Base-by-base conservation (phyloP, 2,797 vertebrate species). In the Coreius guichenoti region DNA sequence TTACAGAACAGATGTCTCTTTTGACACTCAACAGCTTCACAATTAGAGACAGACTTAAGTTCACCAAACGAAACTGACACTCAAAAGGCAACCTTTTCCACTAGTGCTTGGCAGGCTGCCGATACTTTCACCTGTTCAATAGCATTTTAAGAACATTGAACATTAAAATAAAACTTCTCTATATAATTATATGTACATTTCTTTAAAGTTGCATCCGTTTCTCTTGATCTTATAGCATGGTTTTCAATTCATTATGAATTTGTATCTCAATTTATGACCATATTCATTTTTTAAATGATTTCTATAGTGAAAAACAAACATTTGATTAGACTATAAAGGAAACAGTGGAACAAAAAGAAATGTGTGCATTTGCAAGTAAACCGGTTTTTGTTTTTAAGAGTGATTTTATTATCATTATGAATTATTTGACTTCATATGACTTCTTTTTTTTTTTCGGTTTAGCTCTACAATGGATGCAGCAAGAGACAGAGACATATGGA, bases 121-220 rank as follows among this genome's bases (percentile, higher is more conserved):
- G 47, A 85, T 81, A 65, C 75, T 73, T 75, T 72, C 12, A 84
- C 58, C 47, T 82, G 56, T 88, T 82, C 80, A 83, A 85, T 72
- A 85, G 81, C 85, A 83, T 87, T 81, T 89, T 65, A 86, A 88
- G 79, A 78, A 85, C 84, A 79, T 39, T 84, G 68, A 85, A 85
- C 83, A 85, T 80, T 89, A 87, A 88, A 90, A 90, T 90, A 90
- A 90, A 88, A 77, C 81, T 79, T 90, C 39, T 87, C 80, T 90
- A 90, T 89, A 89, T 87, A 87, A 87, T 85, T 88, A 68, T 83
- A 91, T 87, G 72, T 90, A 87, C 86, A 88, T 86, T 81, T 80
- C 19, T 65, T 80, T 67, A 29, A 74, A 85, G 81, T 89, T 86
- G 82, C 80, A 88, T 91, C 72, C 88, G 58, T 79, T 58, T 77